Evolutionary conservation across 2,888 invertebrate species (phyloP), one percentile per base, ranked within the genome.

Genomic region (Ennomos quercinarius): DNA sequence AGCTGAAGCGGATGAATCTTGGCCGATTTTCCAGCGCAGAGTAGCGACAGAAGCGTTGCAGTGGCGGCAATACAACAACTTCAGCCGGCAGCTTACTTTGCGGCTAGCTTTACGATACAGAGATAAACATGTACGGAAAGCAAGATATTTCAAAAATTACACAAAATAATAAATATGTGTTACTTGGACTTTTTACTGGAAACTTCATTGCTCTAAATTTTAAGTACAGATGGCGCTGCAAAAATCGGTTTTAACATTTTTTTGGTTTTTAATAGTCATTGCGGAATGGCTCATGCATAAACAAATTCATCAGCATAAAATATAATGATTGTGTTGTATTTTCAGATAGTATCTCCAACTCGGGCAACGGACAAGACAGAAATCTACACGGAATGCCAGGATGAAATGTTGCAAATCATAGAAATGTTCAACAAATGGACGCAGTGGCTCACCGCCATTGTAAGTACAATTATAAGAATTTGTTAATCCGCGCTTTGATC

Each of bases 11-110:
- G 73, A 77, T 13, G 79, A 80, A 39, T 73, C 71, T 6, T 92
- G 90, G 92, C 11, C 57, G 10, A 62, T 61, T 8, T 88, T 84
- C 58, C 80, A 83, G 59, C 81, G 81, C 52, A 82, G 81, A 69
- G 72, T 86, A 12, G 64, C 77, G 1, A 81, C 79, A 1, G 91
- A 92, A 68, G 83, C 84, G 1, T 60, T 88, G 9, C 90, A 91
- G 62, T 91, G 91, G 92, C 82, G 85, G 27, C 90, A 92, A 52
- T 91, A 91, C 65, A 86, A 87, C 50, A 76, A 74, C 42, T 91
- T 91, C 62, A 89, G 87, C 57, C 77, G 80, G 6, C 84, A 86
- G 58, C 76, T 90, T 5, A 83, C 84, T 0, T 55, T 79, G 43
- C 80, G 86, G 1, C 81, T 91, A 9, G 81, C 81, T 50, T 60